Percentiles rank a stretch among this genome's conserved stretches.
These are phyloP conservation scores for Tetragnatha versicolor DNA, from an alignment of 1,140 invertebrate species.

Conservation along the genomic window DNA sequence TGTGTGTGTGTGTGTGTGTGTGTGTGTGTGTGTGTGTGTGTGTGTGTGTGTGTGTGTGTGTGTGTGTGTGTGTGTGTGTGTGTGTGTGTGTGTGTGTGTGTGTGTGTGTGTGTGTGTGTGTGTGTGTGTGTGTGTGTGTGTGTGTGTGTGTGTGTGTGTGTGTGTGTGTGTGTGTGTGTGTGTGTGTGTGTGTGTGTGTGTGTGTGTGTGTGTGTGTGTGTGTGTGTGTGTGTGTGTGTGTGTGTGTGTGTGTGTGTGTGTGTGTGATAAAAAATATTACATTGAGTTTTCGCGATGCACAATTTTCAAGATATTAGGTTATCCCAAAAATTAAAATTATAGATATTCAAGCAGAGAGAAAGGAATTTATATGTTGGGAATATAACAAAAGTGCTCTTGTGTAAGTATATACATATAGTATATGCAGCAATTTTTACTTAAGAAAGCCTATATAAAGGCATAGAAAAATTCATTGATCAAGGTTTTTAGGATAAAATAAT, in stretches of 20 bases:
- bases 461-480: no score
- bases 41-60: constrained; percentile 31
- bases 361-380: no score
- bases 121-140: constrained; percentile 27
- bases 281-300: no score
- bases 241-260: constrained; percentile 33
- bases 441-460: no score
- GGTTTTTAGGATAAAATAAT: no score
- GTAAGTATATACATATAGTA: no score
- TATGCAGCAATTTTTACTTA: no score
- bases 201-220: constrained; percentile 21
- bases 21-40: constrained; percentile 29
- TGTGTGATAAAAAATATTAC: no score
- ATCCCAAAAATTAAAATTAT: no score
- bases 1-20: constrained; percentile 29
- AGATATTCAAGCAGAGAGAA: no score
- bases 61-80: constrained; percentile 29
- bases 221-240: constrained; percentile 25
- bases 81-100: constrained; percentile 25
- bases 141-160: constrained; percentile 25
- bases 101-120: constrained; percentile 25
- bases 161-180: constrained; percentile 27
- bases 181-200: constrained; percentile 21
- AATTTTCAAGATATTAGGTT: no score
- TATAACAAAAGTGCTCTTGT: no score